Conservation (phyloP, 2,113 vertebrate species). For the Myrmophylax atrothorax region DNA sequence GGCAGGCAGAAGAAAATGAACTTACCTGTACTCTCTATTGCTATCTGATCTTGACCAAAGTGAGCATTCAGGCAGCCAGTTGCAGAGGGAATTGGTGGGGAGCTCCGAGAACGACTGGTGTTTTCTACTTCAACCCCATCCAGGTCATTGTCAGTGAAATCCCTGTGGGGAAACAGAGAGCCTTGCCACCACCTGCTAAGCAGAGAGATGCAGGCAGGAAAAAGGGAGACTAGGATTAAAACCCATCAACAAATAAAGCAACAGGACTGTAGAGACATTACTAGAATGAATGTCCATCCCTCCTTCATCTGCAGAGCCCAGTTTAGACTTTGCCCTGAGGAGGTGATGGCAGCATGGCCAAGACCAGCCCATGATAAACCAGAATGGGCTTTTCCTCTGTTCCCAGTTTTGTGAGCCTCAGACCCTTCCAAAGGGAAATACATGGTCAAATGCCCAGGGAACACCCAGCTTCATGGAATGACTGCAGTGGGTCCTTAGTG, state of each 20-base stretch:
- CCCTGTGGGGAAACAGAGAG: constrained; percentile 69
- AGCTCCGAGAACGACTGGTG: constrained; percentile 65
- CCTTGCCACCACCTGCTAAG: neutral
- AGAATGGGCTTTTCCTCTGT: neutral
- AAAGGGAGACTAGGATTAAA: neutral
- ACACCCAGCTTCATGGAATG: neutral
- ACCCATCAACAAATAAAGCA: neutral
- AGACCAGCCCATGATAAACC: neutral
- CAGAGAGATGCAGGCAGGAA: neutral
- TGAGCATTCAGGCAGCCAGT: constrained; percentile 69
- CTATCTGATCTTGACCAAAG: constrained; percentile 73
- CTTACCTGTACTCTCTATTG: constrained; percentile 76
- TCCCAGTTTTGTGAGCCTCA: neutral
- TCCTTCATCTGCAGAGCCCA: neutral
- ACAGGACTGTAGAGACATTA: neutral
- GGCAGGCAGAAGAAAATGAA: neutral
- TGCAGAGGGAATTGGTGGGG: constrained; percentile 69
- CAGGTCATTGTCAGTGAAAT: constrained; percentile 84
- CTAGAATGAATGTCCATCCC: neutral
- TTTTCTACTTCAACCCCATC: constrained; percentile 82
- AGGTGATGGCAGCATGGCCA: neutral
- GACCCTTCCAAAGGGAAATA: neutral
- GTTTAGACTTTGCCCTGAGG: neutral
- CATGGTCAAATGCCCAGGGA: neutral
- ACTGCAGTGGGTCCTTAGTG: neutral